These are phyloP conservation scores for Babyrousa celebensis DNA, from an alignment of 2,797 vertebrate species.

Conservation along the genomic window DNA sequence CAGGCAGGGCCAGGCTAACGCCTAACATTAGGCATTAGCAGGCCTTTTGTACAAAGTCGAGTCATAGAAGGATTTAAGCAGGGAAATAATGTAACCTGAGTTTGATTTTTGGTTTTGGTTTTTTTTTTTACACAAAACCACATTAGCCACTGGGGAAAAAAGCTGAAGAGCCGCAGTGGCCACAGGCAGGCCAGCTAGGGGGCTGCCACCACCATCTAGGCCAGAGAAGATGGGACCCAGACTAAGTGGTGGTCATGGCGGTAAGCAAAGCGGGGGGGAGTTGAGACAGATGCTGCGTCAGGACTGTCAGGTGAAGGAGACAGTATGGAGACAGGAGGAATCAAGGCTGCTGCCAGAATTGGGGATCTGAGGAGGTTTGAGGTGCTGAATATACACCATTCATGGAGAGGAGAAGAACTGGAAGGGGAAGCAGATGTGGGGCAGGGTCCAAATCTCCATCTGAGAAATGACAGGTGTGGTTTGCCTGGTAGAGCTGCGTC, in stretches of 20 bases:
- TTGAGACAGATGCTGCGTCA: rapidly evolving
- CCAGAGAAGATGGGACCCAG: not conserved
- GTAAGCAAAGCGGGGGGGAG: not conserved
- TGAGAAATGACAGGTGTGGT: not conserved
- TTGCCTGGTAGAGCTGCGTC: not conserved
- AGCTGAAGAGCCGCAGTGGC: not conserved
- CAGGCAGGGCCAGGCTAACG: not conserved
- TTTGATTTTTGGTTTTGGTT: not conserved
- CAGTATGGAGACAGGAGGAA: not conserved
- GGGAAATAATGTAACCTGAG: not conserved
- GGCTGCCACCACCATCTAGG: not conserved
- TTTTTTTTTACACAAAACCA: not conserved
- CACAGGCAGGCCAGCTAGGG: not conserved
- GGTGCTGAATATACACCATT: not conserved
- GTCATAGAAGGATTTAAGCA: not conserved
- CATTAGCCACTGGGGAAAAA: not conserved
- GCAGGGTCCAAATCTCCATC: not conserved
- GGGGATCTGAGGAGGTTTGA: not conserved
- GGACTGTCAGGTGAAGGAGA: not conserved
- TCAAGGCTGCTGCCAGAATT: rapidly evolving
- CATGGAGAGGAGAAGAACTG: not conserved
- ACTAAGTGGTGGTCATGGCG: rapidly evolving
- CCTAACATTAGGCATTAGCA: not conserved
- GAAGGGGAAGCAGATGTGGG: not conserved
- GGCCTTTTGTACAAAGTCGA: not conserved